Evolutionary conservation across 2,797 vertebrate species (phyloP).

Genomic region (Macropus fuliginosus): DNA sequence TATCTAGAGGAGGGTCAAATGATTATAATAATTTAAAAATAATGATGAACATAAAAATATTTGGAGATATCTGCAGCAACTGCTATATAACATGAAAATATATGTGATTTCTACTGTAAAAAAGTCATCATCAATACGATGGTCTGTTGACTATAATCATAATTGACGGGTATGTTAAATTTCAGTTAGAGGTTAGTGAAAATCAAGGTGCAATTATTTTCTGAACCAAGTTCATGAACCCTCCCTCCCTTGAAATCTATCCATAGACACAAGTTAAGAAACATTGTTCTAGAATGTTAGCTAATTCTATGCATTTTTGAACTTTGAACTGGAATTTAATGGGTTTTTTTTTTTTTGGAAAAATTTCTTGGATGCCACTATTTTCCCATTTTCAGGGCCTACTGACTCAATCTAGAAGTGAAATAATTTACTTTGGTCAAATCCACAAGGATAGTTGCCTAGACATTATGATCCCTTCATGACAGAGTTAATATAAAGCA

Average conservation of each 20-base stretch:
- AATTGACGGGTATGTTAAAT: background rate
- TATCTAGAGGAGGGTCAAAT: background rate
- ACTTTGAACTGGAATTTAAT: slow-evolving; percentile 18
- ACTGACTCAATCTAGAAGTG: background rate
- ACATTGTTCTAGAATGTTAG: background rate
- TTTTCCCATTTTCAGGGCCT: slow-evolving; percentile 11
- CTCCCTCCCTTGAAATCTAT: background rate
- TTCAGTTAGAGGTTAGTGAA: background rate
- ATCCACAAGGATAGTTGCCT: background rate
- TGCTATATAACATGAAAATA: background rate
- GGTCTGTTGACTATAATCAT: background rate
- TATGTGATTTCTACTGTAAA: background rate
- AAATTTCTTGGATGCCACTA: background rate
- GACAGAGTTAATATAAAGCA: background rate
- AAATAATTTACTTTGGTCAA: slow-evolving; percentile 19
- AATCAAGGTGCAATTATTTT: background rate
- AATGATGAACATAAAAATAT: background rate
- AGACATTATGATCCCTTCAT: background rate
- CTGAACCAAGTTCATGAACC: background rate
- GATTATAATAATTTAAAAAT: background rate
- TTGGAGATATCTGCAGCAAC: background rate
- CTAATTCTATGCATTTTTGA: background rate
- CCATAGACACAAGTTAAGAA: background rate
- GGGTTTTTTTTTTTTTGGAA: background rate
- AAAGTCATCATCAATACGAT: background rate